Conservation (phyloP, 2,113 vertebrate genomes). For the Boleophthalmus pectinirostris region DNA sequence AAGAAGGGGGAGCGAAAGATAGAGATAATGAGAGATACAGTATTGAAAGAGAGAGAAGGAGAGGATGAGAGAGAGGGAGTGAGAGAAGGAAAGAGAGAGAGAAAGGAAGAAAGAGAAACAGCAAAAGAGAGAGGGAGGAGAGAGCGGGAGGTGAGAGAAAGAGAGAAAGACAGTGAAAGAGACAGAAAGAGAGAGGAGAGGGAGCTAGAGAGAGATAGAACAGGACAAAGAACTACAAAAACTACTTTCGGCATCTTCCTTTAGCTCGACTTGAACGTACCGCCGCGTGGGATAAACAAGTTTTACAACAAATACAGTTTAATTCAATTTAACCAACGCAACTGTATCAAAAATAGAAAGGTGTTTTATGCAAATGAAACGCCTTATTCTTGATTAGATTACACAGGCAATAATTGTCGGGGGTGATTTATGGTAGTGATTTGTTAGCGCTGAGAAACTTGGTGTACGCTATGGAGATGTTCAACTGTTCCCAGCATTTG, state of each 20-base stretch:
- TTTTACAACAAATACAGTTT: constrained; percentile 72
- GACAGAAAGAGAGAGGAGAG: constrained; percentile 48
- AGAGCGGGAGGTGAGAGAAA: too few species aligned
- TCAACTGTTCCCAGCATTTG: constrained; percentile 15
- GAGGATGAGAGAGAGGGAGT: too few species aligned
- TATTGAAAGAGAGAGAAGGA: too few species aligned
- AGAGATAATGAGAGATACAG: too few species aligned
- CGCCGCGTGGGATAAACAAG: constrained; percentile 70
- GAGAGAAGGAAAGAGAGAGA: too few species aligned
- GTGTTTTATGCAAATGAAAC: constrained; percentile 71
- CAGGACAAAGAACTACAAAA: constrained; percentile 49
- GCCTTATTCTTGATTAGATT: constrained; percentile 75
- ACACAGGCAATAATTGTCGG: constrained; percentile 72
- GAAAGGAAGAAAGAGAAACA: too few species aligned
- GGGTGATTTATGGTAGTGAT: constrained; percentile 76
- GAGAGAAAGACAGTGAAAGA: background rate
- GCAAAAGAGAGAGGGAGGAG: too few species aligned
- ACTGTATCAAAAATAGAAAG: constrained; percentile 19
- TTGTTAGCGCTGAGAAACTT: constrained; percentile 57
- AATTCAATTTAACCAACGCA: constrained; percentile 63
- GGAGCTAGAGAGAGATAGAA: constrained; percentile 27
- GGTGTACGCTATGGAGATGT: constrained; percentile 56
- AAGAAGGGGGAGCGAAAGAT: too few species aligned
- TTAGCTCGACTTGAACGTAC: constrained; percentile 44
- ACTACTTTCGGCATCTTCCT: constrained; percentile 32